Evolutionary conservation across 2,888 invertebrate species (phyloP), one percentile per base, ranked within the genome.

Genomic region (Argyresthia albistria): DNA sequence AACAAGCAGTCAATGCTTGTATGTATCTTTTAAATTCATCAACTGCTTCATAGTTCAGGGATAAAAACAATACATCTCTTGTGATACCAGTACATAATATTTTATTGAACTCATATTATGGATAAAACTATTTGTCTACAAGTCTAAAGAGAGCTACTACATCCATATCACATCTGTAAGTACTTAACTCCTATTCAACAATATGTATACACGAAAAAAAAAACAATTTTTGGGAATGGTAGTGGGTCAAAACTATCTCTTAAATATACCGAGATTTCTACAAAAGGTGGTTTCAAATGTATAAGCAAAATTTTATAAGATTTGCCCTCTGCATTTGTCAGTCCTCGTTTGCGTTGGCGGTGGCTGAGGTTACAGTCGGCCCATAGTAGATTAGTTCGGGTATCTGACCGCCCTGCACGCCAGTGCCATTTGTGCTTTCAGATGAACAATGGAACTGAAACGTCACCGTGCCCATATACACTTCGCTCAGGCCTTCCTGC

Each of bases 401-500:
- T 70, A 98, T 98, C 81, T 98, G 98, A 45, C 98, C 98, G 48
- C 98, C 98, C 81, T 98, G 97, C 4, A 98, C 97, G 8, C 97
- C 97, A 0, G 98, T 98, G 49, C 98, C 98, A 68, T 98, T 98
- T 53, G 98, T 98, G 83, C 97, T 97, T 73, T 98, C 98, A 7
- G 97, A 96, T 52, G 97, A 97, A 80, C 97, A 97, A 80, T 98
- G 97, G 83, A 98, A 98, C 84, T 97, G 97, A 87, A 98, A 98
- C 58, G 96, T 97, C 54, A 98, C 97, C 69, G 94, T 94, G 4
- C 97, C 97, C 75, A 96, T 95, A 53, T 93, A 93, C 46, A 97
- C 95, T 81, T 98, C 98, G 66, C 96, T 96, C 90, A 97, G 91
- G 16, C 98, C 98, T 80, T 98, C 98, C 78, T 98, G 98, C 7